phyloP scores from a whole-genome alignment of 2,797 vertebrate species.

The Capromys pilorides region DNA sequence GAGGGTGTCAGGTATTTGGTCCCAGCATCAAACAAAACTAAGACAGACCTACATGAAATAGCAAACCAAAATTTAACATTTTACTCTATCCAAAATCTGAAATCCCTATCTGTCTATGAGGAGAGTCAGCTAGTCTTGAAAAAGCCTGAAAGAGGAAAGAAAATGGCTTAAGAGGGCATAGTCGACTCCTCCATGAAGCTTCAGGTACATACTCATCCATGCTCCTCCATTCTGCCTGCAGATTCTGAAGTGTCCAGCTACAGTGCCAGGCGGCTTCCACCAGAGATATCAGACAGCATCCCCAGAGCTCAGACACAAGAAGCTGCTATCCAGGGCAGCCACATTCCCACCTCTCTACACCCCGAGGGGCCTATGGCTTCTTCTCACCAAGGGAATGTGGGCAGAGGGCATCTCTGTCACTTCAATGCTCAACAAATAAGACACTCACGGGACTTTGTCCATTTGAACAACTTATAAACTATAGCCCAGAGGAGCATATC shows the following conservation, averaged over 20 bases:
- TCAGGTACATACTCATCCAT: not conserved
- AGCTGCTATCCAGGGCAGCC: not conserved
- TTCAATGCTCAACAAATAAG: not conserved
- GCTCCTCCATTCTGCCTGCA: not conserved
- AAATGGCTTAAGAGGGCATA: not conserved
- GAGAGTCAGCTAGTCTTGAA: not conserved
- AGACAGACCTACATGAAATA: not conserved
- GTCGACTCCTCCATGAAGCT: not conserved
- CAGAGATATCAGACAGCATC: not conserved
- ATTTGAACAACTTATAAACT: not conserved
- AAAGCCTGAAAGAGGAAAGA: not conserved
- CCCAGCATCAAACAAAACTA: not conserved
- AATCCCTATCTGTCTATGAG: not conserved
- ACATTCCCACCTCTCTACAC: not conserved
- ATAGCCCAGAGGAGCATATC: not conserved
- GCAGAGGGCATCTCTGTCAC: not conserved
- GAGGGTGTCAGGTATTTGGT: not conserved
- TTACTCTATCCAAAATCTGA: not conserved
- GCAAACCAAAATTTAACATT: slow-evolving; percentile 23
- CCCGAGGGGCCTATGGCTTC: not conserved
- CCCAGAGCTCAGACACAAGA: not conserved
- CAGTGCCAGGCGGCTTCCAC: not conserved
- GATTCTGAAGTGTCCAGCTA: not conserved
- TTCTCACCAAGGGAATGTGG: not conserved
- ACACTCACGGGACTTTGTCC: not conserved